These are phyloP conservation scores for Hoplostethus atlanticus DNA, from an alignment of 2,797 vertebrate species.

Conservation along the genomic window DNA sequence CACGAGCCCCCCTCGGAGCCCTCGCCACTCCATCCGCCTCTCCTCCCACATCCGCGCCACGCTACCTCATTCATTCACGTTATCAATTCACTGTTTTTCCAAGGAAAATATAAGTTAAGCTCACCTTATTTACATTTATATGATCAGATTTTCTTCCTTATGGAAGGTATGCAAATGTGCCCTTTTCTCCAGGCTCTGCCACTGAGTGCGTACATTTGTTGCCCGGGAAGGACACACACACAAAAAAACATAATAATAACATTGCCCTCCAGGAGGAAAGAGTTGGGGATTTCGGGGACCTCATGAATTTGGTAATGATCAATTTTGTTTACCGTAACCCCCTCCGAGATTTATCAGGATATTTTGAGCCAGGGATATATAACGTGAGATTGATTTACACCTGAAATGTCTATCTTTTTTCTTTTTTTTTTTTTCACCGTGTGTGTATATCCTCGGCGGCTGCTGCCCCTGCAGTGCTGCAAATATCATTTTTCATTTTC, in stretches of 20 bases:
- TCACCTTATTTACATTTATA: slow-evolving; percentile 89
- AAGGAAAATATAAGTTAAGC: slow-evolving; percentile 83
- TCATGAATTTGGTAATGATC: slow-evolving; percentile 86
- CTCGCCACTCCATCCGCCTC: slow-evolving; percentile 59
- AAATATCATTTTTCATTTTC: slow-evolving; percentile 68
- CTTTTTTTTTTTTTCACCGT: neutral
- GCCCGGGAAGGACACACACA: slow-evolving; percentile 36
- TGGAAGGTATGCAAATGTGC: slow-evolving; percentile 86
- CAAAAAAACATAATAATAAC: slow-evolving; percentile 68
- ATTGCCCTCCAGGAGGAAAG: slow-evolving; percentile 79
- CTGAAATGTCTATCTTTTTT: slow-evolving; percentile 46
- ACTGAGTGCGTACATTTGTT: slow-evolving; percentile 73
- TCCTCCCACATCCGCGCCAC: slow-evolving; percentile 41
- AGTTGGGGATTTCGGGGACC: slow-evolving; percentile 70
- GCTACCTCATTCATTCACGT: slow-evolving; percentile 62
- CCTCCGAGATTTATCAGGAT: slow-evolving; percentile 57
- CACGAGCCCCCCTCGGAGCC: slow-evolving; percentile 56
- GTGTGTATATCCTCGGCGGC: slow-evolving; percentile 24
- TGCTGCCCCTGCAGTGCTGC: slow-evolving; percentile 39
- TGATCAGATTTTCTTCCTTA: slow-evolving; percentile 84
- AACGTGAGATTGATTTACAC: slow-evolving; percentile 71
- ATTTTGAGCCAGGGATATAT: slow-evolving; percentile 67
- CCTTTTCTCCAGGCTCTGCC: slow-evolving; percentile 79
- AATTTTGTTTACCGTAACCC: slow-evolving; percentile 75
- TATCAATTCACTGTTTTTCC: slow-evolving; percentile 80